Evolutionary conservation across 2,113 vertebrate genomes (phyloP), one percentile per base, ranked within the genome.

Genomic region (Archocentrus centrarchus): DNA sequence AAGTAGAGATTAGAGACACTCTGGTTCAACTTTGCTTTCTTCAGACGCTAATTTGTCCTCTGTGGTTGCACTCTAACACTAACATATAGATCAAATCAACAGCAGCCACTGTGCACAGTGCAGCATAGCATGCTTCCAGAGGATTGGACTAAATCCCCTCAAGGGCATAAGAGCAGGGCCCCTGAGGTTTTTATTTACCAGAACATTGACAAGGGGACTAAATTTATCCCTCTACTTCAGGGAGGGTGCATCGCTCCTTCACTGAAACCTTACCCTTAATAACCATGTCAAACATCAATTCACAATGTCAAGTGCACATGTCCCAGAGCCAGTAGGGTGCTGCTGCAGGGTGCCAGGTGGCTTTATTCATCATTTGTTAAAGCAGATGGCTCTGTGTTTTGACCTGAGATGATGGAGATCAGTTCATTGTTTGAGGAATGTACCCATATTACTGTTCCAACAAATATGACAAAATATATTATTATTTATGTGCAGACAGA

Each of bases 171-270:
- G 76, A 86, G 62, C 62, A 24, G 30, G 39, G 60, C 57, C 87
- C 79, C 15, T 11, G 32, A 3, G 58, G 63, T 77, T 88, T 91
- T 91, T 88, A 93, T 94, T 92, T 90, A 93, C 91, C 84, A 79
- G 41, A 75, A 79, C 27, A 86, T 80, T 87, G 88, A 91, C 90
- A 82, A 89, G 85, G 58, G 64, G 30, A 75, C 91, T 95, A 93
- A 94, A 94, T 92, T 88, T 91, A 94, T 88, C 86, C 39, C 66
- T 81, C 90, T 93, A 92, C 94, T 94, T 92, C 84, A 92, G 87
- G 89, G 86, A 89, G 68, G 78, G 55, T 82, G 70, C 62, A 53
- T 91, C 70, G 76, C 70, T 87, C 81, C 77, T 85, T 82, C 63
- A 73, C 80, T 92, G 92, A 93, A 94, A 94, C 89, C 87, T 63